Conservation (phyloP, 2,113 vertebrate species). For the Dryoscopus gambensis region DNA sequence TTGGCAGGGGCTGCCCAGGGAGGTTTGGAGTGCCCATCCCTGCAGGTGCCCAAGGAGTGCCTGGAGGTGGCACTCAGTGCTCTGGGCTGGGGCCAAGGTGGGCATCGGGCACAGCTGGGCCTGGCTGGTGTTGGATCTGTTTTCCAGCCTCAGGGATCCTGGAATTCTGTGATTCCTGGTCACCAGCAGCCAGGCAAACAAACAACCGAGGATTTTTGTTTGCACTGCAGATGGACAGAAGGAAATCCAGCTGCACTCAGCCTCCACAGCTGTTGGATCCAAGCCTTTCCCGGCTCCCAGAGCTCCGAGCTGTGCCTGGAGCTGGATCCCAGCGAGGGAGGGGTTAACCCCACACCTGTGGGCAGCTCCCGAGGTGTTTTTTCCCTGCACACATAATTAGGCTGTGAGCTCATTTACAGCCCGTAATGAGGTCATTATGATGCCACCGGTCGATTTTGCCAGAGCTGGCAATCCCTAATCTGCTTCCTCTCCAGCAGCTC, state of each 20-base stretch:
- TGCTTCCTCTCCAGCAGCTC: conserved; percentile 39
- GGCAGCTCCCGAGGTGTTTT: neutral
- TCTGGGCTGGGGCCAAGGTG: too few relatives aligned
- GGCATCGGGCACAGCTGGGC: too few relatives aligned
- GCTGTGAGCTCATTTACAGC: conserved; percentile 35
- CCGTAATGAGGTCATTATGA: conserved; percentile 45
- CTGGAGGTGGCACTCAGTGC: too few relatives aligned
- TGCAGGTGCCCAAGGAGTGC: too few relatives aligned
- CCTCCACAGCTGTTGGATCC: neutral
- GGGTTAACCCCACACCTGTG: conserved; percentile 34
- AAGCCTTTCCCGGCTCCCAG: neutral
- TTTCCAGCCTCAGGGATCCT: accelerated
- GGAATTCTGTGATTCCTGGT: neutral
- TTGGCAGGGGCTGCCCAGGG: too few relatives aligned
- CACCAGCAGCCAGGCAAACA: neutral
- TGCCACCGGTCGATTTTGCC: conserved; percentile 31
- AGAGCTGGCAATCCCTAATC: conserved; percentile 46
- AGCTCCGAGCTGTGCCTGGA: neutral
- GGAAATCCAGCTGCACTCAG: conserved; percentile 1
- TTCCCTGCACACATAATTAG: neutral
- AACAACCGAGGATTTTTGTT: neutral
- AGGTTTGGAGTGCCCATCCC: too few relatives aligned
- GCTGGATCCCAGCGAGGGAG: neutral
- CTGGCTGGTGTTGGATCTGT: neutral
- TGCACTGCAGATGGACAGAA: neutral